Evolutionary conservation across 2,888 invertebrate species (phyloP).

Genomic region (Rotaria socialis): DNA sequence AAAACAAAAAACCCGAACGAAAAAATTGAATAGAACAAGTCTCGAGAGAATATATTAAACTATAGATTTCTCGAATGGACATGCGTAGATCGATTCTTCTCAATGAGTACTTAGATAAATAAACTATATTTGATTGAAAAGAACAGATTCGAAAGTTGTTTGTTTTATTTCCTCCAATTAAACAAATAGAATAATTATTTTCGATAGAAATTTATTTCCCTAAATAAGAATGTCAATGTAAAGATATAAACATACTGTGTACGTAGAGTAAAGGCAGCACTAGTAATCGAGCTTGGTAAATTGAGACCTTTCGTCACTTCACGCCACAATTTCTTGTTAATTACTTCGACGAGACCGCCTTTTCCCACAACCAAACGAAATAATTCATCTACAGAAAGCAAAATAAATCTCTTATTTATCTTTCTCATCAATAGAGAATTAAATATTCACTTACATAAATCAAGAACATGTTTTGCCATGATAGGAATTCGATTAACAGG

Average conservation of each 20-base stretch:
- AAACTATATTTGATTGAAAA: too few relatives aligned
- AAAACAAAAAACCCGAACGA: not conserved
- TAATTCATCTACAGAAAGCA: constrained; percentile 67
- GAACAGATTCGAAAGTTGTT: too few relatives aligned
- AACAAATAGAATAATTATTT: too few relatives aligned
- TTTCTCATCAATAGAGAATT: not conserved
- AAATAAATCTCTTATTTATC: not conserved
- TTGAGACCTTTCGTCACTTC: constrained; percentile 99
- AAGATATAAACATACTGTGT: constrained; percentile 72
- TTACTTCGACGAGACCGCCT: constrained; percentile 96
- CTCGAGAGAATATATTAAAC: too few relatives aligned
- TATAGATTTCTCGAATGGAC: too few relatives aligned
- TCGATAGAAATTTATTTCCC: not conserved
- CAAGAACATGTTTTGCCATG: constrained; percentile 98
- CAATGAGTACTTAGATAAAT: too few relatives aligned
- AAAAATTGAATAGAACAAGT: too few relatives aligned
- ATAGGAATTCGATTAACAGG: constrained; percentile 98
- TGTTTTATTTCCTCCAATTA: too few relatives aligned
- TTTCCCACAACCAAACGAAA: constrained; percentile 94
- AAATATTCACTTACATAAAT: constrained; percentile 63
- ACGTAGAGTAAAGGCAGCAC: constrained; percentile 93
- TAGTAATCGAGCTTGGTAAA: constrained; percentile 94
- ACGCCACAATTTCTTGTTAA: constrained; percentile 99
- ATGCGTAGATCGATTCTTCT: too few relatives aligned
- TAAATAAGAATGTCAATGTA: constrained; percentile 55